Evolutionary conservation across 2,888 invertebrate species (phyloP), one percentile per base, ranked within the genome.

Genomic region (Pocota personata): DNA sequence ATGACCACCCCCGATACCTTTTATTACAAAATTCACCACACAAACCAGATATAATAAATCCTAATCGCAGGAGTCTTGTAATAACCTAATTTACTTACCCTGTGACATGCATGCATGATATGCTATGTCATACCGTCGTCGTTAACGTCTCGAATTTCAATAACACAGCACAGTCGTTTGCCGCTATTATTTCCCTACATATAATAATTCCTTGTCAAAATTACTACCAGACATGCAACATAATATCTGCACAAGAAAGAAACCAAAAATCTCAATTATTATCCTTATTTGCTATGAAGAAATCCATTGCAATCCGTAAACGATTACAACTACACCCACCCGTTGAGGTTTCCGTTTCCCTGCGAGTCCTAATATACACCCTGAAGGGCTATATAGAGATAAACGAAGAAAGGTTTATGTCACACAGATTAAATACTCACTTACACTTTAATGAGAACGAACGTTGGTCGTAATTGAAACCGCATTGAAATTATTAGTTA

Each of bases 401-500:
- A 67, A 52, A 24, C 52, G 52, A 30, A 52, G 52, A 14, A 32
- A 52, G 58, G 66, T 48, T 50, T 73, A 46, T 66, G 73, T 75
- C 82, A 48, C 21, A 40, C 60, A 55, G 79, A 80, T 80, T 86
- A 84, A 84, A 80, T 80, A 71, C 84, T 71, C 76, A 64, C 75
- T 76, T 76, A 72, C 76, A 86, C 76, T 82, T 67, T 86, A 86
- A 86, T 86, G 80, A 80, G 86, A 64, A 24, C 71, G 86, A 67
- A 62, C 80, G 83, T 77, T 43, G 77, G 71, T 82, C 60, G 80
- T 77, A 86, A 86, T 67, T 82, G 80, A 82, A 82, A 86, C 86
- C 86, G 35, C 86, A 86, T 82, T 76, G 80, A 72, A 86, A 86
- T 86, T 80, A 86, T 86, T 86, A 86, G 82, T 86, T 86, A 86